Evolutionary conservation across 1,140 invertebrate genomes (phyloP).

Genomic region (Orius insidiosus): DNA sequence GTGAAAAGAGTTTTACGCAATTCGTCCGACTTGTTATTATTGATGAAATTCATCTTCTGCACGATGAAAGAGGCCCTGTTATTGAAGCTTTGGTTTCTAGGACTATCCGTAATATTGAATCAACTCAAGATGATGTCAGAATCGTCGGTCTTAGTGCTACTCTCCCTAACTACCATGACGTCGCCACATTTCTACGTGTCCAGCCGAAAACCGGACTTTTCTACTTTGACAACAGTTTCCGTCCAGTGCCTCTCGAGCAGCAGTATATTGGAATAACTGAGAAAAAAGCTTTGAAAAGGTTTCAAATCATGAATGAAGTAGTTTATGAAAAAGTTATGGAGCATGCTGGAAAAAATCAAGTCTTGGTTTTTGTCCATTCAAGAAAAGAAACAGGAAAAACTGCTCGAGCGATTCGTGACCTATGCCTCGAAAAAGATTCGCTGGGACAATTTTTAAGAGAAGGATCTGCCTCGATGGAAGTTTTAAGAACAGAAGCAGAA

Average conservation of each 20-base stretch:
- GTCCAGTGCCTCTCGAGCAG: conserved; percentile 94
- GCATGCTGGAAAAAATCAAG: conserved; percentile 94
- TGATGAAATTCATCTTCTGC: conserved; percentile 97
- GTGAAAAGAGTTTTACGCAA: conserved; percentile 92
- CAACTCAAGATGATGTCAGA: conserved; percentile 88
- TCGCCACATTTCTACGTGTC: conserved; percentile 86
- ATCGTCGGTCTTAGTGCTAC: conserved; percentile 94
- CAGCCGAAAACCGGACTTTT: conserved; percentile 76
- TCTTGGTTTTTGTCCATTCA: conserved; percentile 96
- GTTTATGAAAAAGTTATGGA: conserved; percentile 99
- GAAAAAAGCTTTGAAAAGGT: conserved; percentile 95
- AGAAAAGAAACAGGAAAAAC: conserved; percentile 96
- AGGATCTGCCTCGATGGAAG: conserved; percentile 93
- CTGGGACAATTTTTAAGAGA: conserved; percentile 88
- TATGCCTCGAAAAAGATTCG: conserved; percentile 95
- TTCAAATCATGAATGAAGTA: conserved; percentile 98
- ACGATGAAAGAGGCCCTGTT: conserved; percentile 96
- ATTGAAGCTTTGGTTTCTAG: conserved; percentile 90
- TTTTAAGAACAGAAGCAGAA: conserved; percentile 88
- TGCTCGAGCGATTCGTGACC: conserved; percentile 83
- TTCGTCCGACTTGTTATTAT: conserved; percentile 92
- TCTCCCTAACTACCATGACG: conserved; percentile 95
- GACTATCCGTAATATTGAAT: conserved; percentile 84
- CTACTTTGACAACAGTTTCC: conserved; percentile 96
- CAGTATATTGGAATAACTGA: conserved; percentile 99